These are phyloP conservation scores for Platyscapa corneri DNA, from an alignment of 1,140 invertebrate species.

Conservation along the genomic window DNA sequence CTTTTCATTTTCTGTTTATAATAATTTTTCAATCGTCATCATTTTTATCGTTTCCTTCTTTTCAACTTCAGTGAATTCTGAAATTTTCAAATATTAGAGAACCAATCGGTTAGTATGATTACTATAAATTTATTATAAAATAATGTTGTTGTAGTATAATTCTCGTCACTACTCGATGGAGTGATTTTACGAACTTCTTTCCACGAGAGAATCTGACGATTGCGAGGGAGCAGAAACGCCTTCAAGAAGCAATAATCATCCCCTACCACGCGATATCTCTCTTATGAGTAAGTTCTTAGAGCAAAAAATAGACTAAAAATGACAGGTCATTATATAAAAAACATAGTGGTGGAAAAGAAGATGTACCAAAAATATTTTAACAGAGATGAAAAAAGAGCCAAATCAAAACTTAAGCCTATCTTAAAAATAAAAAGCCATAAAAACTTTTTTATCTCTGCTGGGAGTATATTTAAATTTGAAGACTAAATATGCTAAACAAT, in stretches of 20 bases:
- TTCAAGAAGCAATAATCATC: slow-evolving; percentile 51
- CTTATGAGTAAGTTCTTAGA: slow-evolving; percentile 33
- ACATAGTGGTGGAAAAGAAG: slow-evolving; percentile 28
- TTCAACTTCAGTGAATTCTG: background rate
- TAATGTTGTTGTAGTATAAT: too few relatives aligned
- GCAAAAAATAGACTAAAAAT: slow-evolving; percentile 35
- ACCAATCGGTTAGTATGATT: too few relatives aligned
- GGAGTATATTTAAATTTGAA: too few relatives aligned
- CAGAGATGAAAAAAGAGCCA: background rate
- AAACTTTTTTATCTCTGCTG: too few relatives aligned
- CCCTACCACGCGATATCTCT: slow-evolving; percentile 34
- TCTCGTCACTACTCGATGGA: background rate
- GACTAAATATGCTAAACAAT: too few relatives aligned
- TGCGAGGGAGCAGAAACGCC: slow-evolving; percentile 49
- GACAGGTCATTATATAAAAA: slow-evolving; percentile 23
- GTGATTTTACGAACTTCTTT: slow-evolving; percentile 50
- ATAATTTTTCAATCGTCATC: background rate
- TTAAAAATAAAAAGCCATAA: too few relatives aligned
- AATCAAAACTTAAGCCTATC: background rate
- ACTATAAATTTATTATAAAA: too few relatives aligned
- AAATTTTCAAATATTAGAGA: slow-evolving; percentile 23
- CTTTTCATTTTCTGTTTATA: background rate
- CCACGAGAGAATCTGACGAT: slow-evolving; percentile 52
- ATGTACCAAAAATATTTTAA: slow-evolving; percentile 33
- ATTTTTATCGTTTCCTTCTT: background rate